These are phyloP conservation scores for Pachyrhynchus sulphureomaculatus DNA, from an alignment of 1,140 invertebrate species.

Conservation along the genomic window DNA sequence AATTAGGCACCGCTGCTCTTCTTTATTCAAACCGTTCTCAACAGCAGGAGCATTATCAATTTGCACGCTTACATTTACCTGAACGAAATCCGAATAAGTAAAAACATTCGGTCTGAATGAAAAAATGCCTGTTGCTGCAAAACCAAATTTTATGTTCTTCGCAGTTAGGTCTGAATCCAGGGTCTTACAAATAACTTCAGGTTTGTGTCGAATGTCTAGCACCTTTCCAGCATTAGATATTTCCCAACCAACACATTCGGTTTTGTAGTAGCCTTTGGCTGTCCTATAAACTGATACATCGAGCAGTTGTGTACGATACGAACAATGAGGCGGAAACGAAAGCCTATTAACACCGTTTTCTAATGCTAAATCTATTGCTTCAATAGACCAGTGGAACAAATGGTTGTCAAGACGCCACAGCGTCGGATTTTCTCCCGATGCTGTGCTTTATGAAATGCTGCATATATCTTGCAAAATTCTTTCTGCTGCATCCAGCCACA, in stretches of 20 bases:
- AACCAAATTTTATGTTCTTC: not conserved
- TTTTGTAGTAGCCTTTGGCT: slow-evolving; percentile 37
- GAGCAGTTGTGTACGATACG: slow-evolving; percentile 45
- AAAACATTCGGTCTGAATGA: not conserved
- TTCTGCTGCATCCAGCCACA: not conserved
- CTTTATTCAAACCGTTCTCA: no score
- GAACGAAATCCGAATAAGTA: not conserved
- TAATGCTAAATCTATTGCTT: slow-evolving; percentile 29
- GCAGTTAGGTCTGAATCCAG: not conserved
- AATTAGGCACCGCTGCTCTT: no score
- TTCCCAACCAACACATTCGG: slow-evolving; percentile 24
- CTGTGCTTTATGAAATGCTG: not conserved
- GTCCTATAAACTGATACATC: slow-evolving; percentile 48
- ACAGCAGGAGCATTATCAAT: no score
- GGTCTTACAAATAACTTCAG: not conserved
- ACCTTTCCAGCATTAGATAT: slow-evolving; percentile 9
- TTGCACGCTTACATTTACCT: not conserved
- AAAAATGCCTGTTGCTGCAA: not conserved
- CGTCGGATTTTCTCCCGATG: not conserved
- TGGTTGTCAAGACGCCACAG: slow-evolving; percentile 41
- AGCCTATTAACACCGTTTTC: slow-evolving; percentile 27
- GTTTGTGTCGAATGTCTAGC: not conserved
- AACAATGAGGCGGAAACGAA: slow-evolving; percentile 34
- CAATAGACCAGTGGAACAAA: slow-evolving; percentile 34
- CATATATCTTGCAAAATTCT: not conserved